Conservation (phyloP, 1,140 invertebrate genomes). For the Drusus annulatus region DNA sequence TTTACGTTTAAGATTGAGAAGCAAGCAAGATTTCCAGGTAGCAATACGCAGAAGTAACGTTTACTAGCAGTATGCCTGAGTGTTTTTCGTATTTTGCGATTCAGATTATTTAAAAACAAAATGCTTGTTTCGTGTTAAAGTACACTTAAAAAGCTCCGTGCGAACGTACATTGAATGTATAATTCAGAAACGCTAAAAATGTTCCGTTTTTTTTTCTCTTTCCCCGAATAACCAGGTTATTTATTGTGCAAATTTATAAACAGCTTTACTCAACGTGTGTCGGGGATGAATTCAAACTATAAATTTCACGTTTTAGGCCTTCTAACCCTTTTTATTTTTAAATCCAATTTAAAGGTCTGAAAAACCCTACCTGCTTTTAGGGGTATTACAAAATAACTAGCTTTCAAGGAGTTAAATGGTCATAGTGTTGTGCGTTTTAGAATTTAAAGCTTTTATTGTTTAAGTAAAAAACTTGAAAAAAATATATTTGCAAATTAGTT, state of each 20-base stretch:
- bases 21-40: too few relatives aligned
- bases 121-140: constrained; percentile 33
- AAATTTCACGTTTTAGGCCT: constrained; percentile 17
- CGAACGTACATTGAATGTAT: constrained; percentile 12
- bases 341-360: constrained; percentile 8
- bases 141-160: not conserved
- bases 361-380: not conserved
- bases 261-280: constrained; percentile 37
- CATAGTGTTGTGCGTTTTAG: too few relatives aligned
- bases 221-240: constrained; percentile 9
- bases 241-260: constrained; percentile 44
- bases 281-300: constrained; percentile 35
- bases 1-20: too few relatives aligned
- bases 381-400: too few relatives aligned
- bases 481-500: too few relatives aligned
- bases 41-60: too few relatives aligned
- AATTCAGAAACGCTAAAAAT: constrained; percentile 25
- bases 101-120: constrained; percentile 23
- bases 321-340: constrained; percentile 25
- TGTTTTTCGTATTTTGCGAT: not conserved
- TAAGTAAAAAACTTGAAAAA: too few relatives aligned
- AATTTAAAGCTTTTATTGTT: too few relatives aligned
- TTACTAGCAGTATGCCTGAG: too few relatives aligned
- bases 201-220: not conserved
- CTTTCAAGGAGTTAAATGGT: too few relatives aligned